A percentile compares a stretch with the other conserved stretches of the same genome.
Conservation (phyloP, 2,113 vertebrate genomes). For the Chloropsis hardwickii region DNA sequence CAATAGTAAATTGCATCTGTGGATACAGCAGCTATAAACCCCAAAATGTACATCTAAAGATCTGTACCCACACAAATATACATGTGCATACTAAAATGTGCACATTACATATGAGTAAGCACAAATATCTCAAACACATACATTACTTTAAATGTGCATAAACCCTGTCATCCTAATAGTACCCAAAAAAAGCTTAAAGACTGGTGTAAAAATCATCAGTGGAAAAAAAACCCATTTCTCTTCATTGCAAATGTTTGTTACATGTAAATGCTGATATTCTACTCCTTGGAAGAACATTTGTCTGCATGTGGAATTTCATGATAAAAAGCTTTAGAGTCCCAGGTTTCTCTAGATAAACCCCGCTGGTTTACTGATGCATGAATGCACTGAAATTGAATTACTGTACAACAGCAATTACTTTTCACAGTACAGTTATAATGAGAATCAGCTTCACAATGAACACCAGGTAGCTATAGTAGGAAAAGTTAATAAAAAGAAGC, state of each 20-base stretch:
- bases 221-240: constrained; percentile 52
- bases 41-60: neutral
- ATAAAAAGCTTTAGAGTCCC: constrained; percentile 85
- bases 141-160: neutral
- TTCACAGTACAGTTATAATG: constrained; percentile 74
- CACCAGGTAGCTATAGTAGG: constrained; percentile 59
- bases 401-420: constrained; percentile 86
- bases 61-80: neutral
- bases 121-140: neutral
- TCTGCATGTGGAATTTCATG: constrained; percentile 79
- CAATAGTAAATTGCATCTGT: neutral
- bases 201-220: constrained; percentile 44
- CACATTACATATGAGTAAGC: neutral
- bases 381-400: constrained; percentile 88
- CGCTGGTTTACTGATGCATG: constrained; percentile 78
- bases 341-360: constrained; percentile 82
- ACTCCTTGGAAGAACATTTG: constrained; percentile 64
- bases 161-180: neutral
- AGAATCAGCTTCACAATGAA: constrained; percentile 69
- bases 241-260: constrained; percentile 68
- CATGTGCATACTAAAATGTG: neutral
- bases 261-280: constrained; percentile 74
- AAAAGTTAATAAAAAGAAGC: constrained; percentile 54
- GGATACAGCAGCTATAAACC: neutral
- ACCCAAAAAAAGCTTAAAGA: constrained; percentile 22